Evolutionary conservation across 2,797 vertebrate species (phyloP).

Genomic region (Remorina albescens): DNA sequence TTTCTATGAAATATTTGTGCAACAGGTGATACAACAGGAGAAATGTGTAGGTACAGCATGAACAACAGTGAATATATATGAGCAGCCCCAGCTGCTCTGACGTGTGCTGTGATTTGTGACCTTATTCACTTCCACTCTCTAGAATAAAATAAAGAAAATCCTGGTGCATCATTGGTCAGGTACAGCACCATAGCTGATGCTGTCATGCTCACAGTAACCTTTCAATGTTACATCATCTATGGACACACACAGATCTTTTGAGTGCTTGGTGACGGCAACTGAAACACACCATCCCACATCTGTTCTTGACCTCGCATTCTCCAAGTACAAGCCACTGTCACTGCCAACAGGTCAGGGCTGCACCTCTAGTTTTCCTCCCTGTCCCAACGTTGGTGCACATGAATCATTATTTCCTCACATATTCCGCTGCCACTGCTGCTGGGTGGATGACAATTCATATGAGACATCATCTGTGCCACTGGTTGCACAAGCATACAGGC

Average conservation of each 20-base stretch:
- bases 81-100: slow-evolving; percentile 33
- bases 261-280: slow-evolving; percentile 32
- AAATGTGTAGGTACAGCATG: not conserved
- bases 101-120: slow-evolving; percentile 35
- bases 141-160: slow-evolving; percentile 15
- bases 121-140: slow-evolving; percentile 19
- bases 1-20: slow-evolving; percentile 11
- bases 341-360: slow-evolving; percentile 42
- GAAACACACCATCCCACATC: slow-evolving; percentile 21
- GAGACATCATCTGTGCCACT: slow-evolving; percentile 67
- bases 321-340: slow-evolving; percentile 28
- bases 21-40: slow-evolving; percentile 47
- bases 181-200: slow-evolving; percentile 47
- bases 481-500: slow-evolving; percentile 67
- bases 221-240: slow-evolving; percentile 47
- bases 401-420: slow-evolving; percentile 51
- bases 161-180: slow-evolving; percentile 38
- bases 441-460: slow-evolving; percentile 50
- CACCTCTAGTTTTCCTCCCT: slow-evolving; percentile 41
- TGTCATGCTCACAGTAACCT: slow-evolving; percentile 55
- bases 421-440: slow-evolving; percentile 21
- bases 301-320: slow-evolving; percentile 50
- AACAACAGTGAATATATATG: slow-evolving; percentile 13
- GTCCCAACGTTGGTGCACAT: slow-evolving; percentile 37
- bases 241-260: slow-evolving; percentile 17